These are phyloP conservation scores for Dendropsophus ebraccatus DNA, from an alignment of 2,113 vertebrate genomes.

Conservation along the genomic window DNA sequence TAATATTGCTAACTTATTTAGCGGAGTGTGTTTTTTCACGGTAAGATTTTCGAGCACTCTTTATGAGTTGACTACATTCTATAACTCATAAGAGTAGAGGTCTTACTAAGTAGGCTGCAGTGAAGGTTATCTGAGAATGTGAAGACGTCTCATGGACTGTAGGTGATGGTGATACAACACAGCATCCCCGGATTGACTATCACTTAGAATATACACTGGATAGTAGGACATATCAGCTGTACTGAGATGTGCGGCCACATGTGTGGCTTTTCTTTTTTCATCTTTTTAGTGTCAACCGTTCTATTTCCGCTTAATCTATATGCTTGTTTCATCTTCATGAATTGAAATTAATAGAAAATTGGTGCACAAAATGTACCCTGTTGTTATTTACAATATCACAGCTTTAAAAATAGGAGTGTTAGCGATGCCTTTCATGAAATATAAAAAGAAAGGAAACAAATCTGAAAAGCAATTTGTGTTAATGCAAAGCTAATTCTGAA, in stretches of 20 bases:
- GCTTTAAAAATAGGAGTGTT: slow-evolving; percentile 49
- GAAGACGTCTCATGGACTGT: not conserved
- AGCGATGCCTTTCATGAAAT: slow-evolving; percentile 47
- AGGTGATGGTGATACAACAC: not conserved
- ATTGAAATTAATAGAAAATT: slow-evolving; percentile 32
- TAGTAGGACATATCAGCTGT: not conserved
- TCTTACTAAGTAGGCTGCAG: not conserved
- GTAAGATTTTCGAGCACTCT: not conserved
- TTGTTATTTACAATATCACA: slow-evolving; percentile 47
- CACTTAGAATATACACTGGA: not conserved
- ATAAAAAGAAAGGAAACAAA: slow-evolving; percentile 52
- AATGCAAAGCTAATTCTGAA: slow-evolving; percentile 49
- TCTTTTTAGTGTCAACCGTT: not conserved
- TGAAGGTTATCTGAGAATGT: not conserved
- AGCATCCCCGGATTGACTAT: not conserved
- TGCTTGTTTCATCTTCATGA: slow-evolving; percentile 24
- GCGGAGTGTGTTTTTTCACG: no score
- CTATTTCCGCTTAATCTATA: not conserved
- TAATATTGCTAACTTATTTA: no score
- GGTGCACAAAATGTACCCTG: slow-evolving; percentile 27
- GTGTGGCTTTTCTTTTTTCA: not conserved
- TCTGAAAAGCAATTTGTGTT: slow-evolving; percentile 56
- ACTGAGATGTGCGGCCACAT: not conserved
- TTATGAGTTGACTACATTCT: not conserved
- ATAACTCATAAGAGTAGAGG: not conserved